These are phyloP conservation scores for Ormyrus rosae DNA, from an alignment of 2,888 invertebrate genomes.

Conservation along the genomic window DNA sequence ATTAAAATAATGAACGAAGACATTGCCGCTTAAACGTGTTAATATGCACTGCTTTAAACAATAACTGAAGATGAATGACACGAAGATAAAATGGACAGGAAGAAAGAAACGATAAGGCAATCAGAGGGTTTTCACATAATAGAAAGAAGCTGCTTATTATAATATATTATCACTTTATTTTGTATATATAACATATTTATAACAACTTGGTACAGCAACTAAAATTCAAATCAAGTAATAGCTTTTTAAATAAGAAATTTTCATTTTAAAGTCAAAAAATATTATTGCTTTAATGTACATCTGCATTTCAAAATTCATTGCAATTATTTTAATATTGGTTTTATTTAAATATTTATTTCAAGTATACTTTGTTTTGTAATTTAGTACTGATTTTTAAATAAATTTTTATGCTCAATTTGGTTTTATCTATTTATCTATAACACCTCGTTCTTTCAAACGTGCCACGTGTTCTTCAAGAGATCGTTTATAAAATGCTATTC, in stretches of 20 bases:
- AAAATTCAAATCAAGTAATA: too few species aligned
- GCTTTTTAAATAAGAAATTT: too few species aligned
- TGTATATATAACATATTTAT: too few species aligned
- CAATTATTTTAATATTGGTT: too few species aligned
- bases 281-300: too few species aligned
- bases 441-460: conserved; percentile 60
- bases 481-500: conserved; percentile 60
- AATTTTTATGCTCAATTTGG: not conserved
- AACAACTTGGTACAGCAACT: too few species aligned
- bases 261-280: too few species aligned
- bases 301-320: too few species aligned
- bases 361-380: conserved; percentile 11
- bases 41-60: not conserved
- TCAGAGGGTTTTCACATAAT: conserved; percentile 40
- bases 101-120: conserved; percentile 62
- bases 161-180: too few species aligned
- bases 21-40: conserved; percentile 12
- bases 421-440: conserved; percentile 46
- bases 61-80: too few species aligned
- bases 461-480: conserved; percentile 59
- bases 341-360: not conserved
- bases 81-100: conserved; percentile 58
- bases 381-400: conserved; percentile 5
- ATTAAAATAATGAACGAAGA: not conserved
- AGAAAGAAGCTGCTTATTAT: not conserved